A percentile compares a stretch with the other conserved stretches of the same genome.
phyloP scores from a whole-genome alignment of 2,888 invertebrate species.

The Trilocha varians region DNA sequence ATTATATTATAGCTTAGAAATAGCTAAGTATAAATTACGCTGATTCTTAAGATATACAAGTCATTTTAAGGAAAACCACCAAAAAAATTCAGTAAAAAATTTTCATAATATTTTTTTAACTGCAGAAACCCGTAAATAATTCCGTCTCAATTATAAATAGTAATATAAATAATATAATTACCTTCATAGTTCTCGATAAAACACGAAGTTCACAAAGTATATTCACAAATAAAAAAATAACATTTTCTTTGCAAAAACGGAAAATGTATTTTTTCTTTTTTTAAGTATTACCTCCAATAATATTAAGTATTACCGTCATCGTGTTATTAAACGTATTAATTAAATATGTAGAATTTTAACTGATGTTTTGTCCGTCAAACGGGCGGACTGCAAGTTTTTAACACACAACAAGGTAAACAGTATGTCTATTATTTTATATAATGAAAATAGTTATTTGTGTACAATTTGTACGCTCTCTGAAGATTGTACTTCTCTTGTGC shows the following conservation, averaged over 20 bases:
- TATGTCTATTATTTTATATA: too few relatives aligned
- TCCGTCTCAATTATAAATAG: background rate
- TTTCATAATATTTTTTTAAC: background rate
- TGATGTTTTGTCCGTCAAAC: background rate
- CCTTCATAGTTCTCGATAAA: background rate
- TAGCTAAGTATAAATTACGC: background rate
- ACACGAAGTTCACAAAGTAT: slow-evolving; percentile 1
- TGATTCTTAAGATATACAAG: background rate
- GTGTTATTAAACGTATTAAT: slow-evolving; percentile 40
- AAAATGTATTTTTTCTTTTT: slow-evolving; percentile 27
- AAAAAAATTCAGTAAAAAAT: background rate
- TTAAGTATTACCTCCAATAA: slow-evolving; percentile 69
- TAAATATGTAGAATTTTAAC: slow-evolving; percentile 3
- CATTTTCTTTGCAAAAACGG: slow-evolving; percentile 27
- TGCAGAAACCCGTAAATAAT: background rate
- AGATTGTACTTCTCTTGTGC: too few relatives aligned
- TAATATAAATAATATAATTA: background rate
- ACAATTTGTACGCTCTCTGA: too few relatives aligned
- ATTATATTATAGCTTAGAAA: background rate
- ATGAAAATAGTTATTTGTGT: too few relatives aligned
- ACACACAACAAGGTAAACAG: too few relatives aligned
- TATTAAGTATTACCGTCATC: slow-evolving; percentile 65
- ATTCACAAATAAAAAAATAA: slow-evolving; percentile 10
- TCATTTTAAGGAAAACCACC: too few relatives aligned
- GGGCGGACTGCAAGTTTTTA: too few relatives aligned